These are phyloP conservation scores for Siphonodentalium dalli DNA, from an alignment of 2,888 invertebrate species.

Conservation along the genomic window DNA sequence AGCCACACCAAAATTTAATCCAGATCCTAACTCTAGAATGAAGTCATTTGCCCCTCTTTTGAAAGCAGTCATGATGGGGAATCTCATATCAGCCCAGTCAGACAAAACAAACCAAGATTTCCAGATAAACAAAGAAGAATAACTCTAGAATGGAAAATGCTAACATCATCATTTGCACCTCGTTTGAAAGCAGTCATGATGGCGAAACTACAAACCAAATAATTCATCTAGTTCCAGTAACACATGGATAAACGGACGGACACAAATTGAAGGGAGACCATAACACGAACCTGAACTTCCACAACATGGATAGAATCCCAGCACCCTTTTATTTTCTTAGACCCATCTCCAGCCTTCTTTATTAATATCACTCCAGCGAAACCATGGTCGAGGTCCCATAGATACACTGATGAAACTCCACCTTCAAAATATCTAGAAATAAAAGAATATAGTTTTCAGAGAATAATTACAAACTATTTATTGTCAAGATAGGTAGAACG, in stretches of 20 bases:
- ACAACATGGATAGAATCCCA: conserved; percentile 99
- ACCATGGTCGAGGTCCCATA: conserved; percentile 97
- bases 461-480: not conserved
- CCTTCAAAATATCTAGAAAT: conserved; percentile 90
- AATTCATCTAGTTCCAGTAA: no score
- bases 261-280: not conserved
- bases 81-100: no score
- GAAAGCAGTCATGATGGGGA: no score
- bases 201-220: no score
- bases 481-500: not conserved
- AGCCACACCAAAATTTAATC: no score
- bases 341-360: conserved; percentile 98
- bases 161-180: no score
- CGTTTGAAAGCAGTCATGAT: no score
- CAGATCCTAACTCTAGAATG: no score
- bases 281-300: conserved; percentile 78
- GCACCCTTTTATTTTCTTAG: conserved; percentile 97
- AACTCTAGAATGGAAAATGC: no score
- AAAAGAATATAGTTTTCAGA: not conserved
- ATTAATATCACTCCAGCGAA: conserved; percentile 97
- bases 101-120: no score
- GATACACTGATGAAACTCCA: conserved; percentile 97
- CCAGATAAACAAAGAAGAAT: no score
- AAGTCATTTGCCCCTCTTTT: no score
- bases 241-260: not conserved